Evolutionary conservation across 2,113 vertebrate species (phyloP).

Genomic region (Psilopsiagon aymara): DNA sequence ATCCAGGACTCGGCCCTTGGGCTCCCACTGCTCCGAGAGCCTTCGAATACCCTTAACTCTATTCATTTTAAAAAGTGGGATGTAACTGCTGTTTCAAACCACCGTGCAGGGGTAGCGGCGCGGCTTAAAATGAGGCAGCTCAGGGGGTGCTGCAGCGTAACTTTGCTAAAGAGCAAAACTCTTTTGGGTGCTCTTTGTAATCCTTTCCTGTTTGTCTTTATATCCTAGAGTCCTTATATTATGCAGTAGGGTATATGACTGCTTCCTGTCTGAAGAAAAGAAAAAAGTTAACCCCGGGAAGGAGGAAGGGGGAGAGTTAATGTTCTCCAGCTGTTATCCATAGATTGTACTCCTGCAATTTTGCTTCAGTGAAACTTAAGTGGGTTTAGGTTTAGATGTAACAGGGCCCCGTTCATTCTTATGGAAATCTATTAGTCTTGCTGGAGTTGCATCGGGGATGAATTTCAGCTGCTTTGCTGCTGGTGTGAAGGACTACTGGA

Average conservation of each 20-base stretch:
- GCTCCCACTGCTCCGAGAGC: neutral
- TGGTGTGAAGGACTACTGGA: conserved; percentile 38
- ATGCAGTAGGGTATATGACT: conserved; percentile 68
- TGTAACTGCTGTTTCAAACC: neutral
- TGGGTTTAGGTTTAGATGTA: conserved; percentile 69
- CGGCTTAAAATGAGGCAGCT: neutral
- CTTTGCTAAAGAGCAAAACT: neutral
- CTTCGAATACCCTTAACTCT: neutral
- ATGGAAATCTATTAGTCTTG: conserved; percentile 10
- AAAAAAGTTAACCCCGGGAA: neutral
- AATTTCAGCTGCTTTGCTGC: conserved; percentile 26
- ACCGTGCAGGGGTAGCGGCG: fast-evolving
- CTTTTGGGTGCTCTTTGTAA: neutral
- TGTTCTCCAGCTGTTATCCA: conserved; percentile 83
- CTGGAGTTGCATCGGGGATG: conserved; percentile 8
- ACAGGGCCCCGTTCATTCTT: neutral
- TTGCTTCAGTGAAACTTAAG: conserved; percentile 68
- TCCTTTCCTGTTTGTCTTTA: conserved; percentile 44
- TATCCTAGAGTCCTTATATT: conserved; percentile 44
- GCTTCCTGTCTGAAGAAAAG: conserved; percentile 81
- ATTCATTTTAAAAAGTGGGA: neutral
- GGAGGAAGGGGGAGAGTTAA: conserved; percentile 71
- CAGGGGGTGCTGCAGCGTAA: neutral
- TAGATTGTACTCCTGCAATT: conserved; percentile 78
- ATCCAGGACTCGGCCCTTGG: neutral